Conservation (phyloP, 2,797 vertebrate genomes). For the Odontamblyopus lacepedii region DNA sequence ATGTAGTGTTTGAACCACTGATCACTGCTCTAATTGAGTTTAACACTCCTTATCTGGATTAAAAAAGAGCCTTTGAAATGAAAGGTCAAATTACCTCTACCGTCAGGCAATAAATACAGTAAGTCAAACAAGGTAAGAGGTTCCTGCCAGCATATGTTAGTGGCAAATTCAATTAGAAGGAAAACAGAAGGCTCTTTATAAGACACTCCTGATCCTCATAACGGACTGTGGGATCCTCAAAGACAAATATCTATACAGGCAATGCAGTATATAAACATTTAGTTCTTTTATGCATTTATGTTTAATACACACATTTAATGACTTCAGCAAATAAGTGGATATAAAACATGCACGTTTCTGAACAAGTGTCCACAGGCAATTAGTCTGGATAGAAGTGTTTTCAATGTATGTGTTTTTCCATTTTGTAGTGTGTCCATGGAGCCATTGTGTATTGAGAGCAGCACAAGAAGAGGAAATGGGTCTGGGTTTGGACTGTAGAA, state of each 20-base stretch:
- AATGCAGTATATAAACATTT: not conserved
- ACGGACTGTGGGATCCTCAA: conserved; percentile 31
- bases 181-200: conserved; percentile 70
- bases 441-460: conserved; percentile 68
- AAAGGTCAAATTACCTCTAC: conserved; percentile 84
- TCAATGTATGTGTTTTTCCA: conserved; percentile 32
- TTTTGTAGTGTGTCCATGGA: conserved; percentile 47
- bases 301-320: not conserved
- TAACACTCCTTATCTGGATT: conserved; percentile 82
- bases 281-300: not conserved
- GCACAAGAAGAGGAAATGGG: conserved; percentile 62
- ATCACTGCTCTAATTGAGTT: conserved; percentile 82
- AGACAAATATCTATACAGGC: conserved; percentile 11
- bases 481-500: conserved; percentile 64
- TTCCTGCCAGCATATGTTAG: conserved; percentile 80
- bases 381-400: conserved; percentile 20
- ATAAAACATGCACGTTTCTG: conserved; percentile 13
- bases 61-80: conserved; percentile 79
- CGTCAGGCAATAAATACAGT: conserved; percentile 82
- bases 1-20: conserved; percentile 82
- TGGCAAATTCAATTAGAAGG: conserved; percentile 79
- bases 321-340: not conserved
- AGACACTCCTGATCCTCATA: conserved; percentile 53
- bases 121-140: conserved; percentile 85
- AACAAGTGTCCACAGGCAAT: conserved; percentile 11